A percentile compares a stretch with the other conserved stretches of the same genome.
These are phyloP conservation scores for Progne subis DNA, from an alignment of 2,113 vertebrate genomes.

Conservation along the genomic window DNA sequence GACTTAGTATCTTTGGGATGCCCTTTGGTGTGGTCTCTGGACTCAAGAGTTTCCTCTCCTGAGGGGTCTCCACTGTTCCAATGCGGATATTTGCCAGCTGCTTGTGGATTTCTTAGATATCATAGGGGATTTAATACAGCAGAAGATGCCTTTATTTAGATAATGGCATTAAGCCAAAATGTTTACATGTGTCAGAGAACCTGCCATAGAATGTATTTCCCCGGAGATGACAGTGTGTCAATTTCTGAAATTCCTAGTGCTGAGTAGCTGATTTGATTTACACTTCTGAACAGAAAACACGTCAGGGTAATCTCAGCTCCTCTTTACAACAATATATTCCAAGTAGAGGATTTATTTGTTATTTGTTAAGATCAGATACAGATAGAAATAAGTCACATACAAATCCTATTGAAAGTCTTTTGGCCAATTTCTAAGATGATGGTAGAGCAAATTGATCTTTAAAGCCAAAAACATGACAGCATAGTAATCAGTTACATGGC, in stretches of 20 bases:
- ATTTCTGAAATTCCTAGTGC: constrained; percentile 6
- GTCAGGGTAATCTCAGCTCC: background rate
- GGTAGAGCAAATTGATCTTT: background rate
- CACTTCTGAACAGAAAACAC: background rate
- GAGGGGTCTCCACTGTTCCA: background rate
- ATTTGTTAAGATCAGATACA: constrained; percentile 12
- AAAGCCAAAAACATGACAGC: background rate
- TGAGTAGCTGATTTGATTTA: constrained; percentile 23
- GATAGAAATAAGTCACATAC: background rate
- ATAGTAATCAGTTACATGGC: background rate
- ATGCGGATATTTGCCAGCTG: background rate
- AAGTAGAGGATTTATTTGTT: background rate
- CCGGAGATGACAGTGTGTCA: background rate
- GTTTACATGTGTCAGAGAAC: constrained; percentile 1
- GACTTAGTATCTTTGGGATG: background rate
- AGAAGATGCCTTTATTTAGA: background rate
- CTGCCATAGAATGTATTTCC: background rate
- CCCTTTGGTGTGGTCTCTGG: background rate
- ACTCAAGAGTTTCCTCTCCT: background rate
- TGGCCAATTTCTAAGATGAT: background rate
- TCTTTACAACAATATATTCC: background rate
- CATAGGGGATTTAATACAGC: background rate
- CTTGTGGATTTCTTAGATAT: background rate
- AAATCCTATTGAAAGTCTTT: background rate
- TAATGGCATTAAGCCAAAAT: background rate